phyloP scores from a whole-genome alignment of 2,888 invertebrate species.

The Cylloceria caligata region DNA sequence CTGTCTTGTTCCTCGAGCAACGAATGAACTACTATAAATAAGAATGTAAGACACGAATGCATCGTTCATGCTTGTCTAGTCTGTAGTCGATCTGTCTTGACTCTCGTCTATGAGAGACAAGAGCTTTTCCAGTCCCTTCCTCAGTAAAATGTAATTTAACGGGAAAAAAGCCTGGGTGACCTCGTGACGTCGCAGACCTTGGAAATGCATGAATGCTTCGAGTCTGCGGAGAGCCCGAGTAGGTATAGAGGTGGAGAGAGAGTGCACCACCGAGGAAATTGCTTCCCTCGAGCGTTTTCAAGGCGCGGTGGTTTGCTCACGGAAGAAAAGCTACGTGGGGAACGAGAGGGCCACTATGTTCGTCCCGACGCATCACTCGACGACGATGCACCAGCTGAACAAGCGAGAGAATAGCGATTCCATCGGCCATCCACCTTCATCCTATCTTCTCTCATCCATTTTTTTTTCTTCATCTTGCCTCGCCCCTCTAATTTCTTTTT shows the following conservation, averaged over 20 bases:
- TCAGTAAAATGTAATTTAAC: slow-evolving; percentile 69
- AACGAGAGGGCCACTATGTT: slow-evolving; percentile 6
- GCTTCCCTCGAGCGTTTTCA: slow-evolving; percentile 60
- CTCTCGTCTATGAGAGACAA: slow-evolving; percentile 40
- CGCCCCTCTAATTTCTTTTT: not conserved
- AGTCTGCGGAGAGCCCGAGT: slow-evolving; percentile 45
- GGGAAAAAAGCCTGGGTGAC: slow-evolving; percentile 39
- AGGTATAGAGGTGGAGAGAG: slow-evolving; percentile 29
- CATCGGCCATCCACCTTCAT: slow-evolving; percentile 1
- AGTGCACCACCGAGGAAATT: slow-evolving; percentile 58
- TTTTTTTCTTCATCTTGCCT: not conserved
- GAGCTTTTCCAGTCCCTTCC: slow-evolving; percentile 51
- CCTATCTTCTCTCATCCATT: not conserved
- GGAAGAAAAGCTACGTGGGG: slow-evolving; percentile 48
- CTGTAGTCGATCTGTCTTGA: slow-evolving; percentile 30
- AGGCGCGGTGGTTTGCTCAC: slow-evolving; percentile 44
- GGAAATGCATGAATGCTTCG: slow-evolving; percentile 68
- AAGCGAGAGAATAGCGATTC: slow-evolving; percentile 43
- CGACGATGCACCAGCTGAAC: slow-evolving; percentile 18
- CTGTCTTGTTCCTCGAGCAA: not conserved
- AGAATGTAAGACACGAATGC: not conserved
- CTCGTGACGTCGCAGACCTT: slow-evolving; percentile 56
- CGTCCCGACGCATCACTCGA: slow-evolving; percentile 16
- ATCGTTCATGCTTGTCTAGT: slow-evolving; percentile 7
- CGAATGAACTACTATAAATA: slow-evolving; percentile 17